Percentiles rank a stretch among this genome's conserved stretches.
phyloP scores from a whole-genome alignment of 2,113 vertebrate species.

The Mobula birostris region DNA sequence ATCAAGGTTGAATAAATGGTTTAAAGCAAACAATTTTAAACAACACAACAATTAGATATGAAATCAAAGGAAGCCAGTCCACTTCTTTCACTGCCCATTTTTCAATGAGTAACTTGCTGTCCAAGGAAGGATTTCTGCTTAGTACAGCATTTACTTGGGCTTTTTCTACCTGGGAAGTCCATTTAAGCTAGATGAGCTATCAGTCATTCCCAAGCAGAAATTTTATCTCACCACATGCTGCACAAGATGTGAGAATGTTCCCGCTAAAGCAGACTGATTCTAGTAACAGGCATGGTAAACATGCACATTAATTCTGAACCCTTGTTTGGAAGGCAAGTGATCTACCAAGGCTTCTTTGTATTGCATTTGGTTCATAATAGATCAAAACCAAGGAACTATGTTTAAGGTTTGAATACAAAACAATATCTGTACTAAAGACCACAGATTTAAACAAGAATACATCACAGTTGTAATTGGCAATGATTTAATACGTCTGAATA shows the following conservation, averaged over 20 bases:
- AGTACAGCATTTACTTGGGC: not conserved
- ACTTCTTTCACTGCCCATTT: constrained; percentile 13
- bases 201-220: not conserved
- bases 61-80: constrained; percentile 25
- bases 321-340: constrained; percentile 26
- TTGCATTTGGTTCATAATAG: constrained; percentile 7
- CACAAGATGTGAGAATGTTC: not conserved
- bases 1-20: constrained; percentile 27
- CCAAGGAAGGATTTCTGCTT: constrained; percentile 11
- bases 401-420: constrained; percentile 33
- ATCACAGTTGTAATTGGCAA: constrained; percentile 37
- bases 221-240: not conserved
- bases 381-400: constrained; percentile 16
- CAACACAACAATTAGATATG: constrained; percentile 20
- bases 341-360: constrained; percentile 34
- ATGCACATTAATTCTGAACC: not conserved
- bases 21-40: constrained; percentile 36
- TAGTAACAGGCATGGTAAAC: not conserved
- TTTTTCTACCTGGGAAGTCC: not conserved
- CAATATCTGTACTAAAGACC: constrained; percentile 26
- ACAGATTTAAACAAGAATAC: constrained; percentile 35
- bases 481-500: constrained; percentile 33
- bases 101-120: constrained; percentile 9
- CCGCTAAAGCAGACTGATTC: too few relatives aligned
- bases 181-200: not conserved